A percentile compares a stretch with the other conserved stretches of the same genome.
Conservation (phyloP, 2,888 invertebrate genomes). For the Tiliacea aurago region DNA sequence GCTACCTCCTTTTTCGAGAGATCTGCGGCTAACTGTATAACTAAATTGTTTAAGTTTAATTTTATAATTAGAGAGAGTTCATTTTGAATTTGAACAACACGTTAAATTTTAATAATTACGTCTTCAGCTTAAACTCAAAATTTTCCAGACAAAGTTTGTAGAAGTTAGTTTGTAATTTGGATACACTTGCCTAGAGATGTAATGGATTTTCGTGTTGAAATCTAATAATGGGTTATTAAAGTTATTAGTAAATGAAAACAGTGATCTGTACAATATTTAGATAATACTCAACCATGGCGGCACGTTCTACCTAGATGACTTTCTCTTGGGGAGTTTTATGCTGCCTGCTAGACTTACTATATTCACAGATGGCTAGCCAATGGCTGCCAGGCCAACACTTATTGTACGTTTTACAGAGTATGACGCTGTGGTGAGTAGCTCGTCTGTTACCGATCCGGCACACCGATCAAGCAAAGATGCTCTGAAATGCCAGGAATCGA, state of each 20-base stretch:
- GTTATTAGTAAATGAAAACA: slow-evolving; percentile 1
- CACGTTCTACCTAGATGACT: neutral
- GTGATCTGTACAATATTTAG: slow-evolving; percentile 12
- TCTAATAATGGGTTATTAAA: slow-evolving; percentile 23
- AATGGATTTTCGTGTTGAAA: slow-evolving; percentile 15
- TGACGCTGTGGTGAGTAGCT: too few relatives aligned
- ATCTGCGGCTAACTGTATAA: slow-evolving; percentile 14
- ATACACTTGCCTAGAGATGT: slow-evolving; percentile 12
- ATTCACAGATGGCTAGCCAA: too few relatives aligned
- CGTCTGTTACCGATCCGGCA: too few relatives aligned
- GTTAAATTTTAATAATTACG: slow-evolving; percentile 14
- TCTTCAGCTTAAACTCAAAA: neutral
- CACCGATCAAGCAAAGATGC: too few relatives aligned
- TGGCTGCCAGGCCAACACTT: too few relatives aligned
- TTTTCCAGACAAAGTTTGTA: slow-evolving; percentile 19
- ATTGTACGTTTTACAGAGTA: too few relatives aligned
- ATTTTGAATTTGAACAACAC: slow-evolving; percentile 10
- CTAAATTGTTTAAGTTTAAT: slow-evolving; percentile 28
- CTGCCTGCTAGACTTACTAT: too few relatives aligned
- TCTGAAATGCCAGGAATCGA: too few relatives aligned
- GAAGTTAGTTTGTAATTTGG: slow-evolving; percentile 32
- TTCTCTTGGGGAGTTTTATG: too few relatives aligned
- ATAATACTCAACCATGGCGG: neutral
- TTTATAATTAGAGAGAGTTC: slow-evolving; percentile 32
- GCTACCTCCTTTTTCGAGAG: slow-evolving; percentile 26